phyloP scores from a whole-genome alignment of 2,888 invertebrate genomes.

The Tromatobia lineatoria region DNA sequence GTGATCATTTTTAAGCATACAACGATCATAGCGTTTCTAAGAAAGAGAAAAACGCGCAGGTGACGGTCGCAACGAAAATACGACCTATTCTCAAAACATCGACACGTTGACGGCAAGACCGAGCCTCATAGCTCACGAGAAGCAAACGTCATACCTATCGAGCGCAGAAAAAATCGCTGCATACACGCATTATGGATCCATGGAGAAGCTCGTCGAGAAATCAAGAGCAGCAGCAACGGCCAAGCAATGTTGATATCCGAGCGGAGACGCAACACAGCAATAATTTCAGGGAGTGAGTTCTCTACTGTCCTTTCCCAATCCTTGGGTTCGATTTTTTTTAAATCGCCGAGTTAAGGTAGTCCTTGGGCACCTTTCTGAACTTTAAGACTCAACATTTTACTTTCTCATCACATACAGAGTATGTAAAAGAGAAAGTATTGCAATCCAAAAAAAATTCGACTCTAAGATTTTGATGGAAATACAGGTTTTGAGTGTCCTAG shows the following conservation, averaged over 20 bases:
- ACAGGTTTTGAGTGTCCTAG: no score
- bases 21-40: no score
- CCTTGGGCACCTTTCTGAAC: no score
- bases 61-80: no score
- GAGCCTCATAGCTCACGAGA: conserved; percentile 8
- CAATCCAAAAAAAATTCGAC: no score
- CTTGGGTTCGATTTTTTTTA: conserved; percentile 43
- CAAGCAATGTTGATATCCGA: conserved; percentile 10
- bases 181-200: neutral
- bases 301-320: conserved; percentile 50
- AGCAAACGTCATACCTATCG: conserved; percentile 49
- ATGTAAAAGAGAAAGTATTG: no score
- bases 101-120: neutral
- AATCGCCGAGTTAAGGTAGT: conserved; percentile 45
- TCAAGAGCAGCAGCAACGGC: conserved; percentile 19
- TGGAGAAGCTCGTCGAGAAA: neutral
- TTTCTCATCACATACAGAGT: no score
- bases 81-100: neutral
- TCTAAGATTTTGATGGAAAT: no score
- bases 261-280: conserved; percentile 17
- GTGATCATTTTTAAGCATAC: no score
- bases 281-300: conserved; percentile 54
- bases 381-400: no score
- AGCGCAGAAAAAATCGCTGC: neutral
- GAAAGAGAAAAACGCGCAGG: no score